Evolutionary conservation across 1,140 invertebrate genomes (phyloP).

Genomic region (Camponotus pennsylvanicus): DNA sequence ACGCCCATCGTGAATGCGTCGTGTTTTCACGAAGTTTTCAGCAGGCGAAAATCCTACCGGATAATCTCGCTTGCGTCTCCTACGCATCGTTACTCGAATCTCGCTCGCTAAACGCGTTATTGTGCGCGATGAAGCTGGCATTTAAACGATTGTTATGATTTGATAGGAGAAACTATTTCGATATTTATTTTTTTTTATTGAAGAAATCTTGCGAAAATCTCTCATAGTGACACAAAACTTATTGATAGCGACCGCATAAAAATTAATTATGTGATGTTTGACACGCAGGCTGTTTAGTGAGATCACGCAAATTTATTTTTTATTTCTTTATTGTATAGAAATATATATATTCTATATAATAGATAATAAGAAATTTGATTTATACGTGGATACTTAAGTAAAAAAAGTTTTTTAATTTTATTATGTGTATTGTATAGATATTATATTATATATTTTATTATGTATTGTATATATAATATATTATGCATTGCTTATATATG

Average conservation of each 20-base stretch:
- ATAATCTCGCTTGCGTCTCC: constrained; percentile 65
- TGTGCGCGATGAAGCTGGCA: constrained; percentile 15
- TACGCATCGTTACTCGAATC: constrained; percentile 49
- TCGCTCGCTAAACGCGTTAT: constrained; percentile 37
- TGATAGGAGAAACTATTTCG: neutral
- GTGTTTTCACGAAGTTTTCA: constrained; percentile 69
- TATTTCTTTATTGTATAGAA: neutral
- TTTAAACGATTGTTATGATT: constrained; percentile 3
- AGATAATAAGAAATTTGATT: neutral
- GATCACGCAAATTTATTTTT: neutral
- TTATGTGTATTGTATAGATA: neutral
- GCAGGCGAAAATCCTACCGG: constrained; percentile 61
- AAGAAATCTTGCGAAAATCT: neutral
- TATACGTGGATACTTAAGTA: neutral
- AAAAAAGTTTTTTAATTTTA: neutral
- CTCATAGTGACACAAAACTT: neutral
- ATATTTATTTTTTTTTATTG: constrained; percentile 7
- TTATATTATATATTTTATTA: neutral
- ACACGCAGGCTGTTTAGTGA: neutral
- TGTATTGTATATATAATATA: neutral
- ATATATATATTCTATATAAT: neutral
- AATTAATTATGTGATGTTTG: neutral
- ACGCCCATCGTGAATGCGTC: constrained; percentile 70
- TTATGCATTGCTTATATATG: neutral
- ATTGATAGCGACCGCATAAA: neutral